A percentile compares a stretch with the other conserved stretches of the same genome.
Evolutionary conservation across 2,113 vertebrate genomes (phyloP).

Genomic region (Amblyopsis rosae): DNA sequence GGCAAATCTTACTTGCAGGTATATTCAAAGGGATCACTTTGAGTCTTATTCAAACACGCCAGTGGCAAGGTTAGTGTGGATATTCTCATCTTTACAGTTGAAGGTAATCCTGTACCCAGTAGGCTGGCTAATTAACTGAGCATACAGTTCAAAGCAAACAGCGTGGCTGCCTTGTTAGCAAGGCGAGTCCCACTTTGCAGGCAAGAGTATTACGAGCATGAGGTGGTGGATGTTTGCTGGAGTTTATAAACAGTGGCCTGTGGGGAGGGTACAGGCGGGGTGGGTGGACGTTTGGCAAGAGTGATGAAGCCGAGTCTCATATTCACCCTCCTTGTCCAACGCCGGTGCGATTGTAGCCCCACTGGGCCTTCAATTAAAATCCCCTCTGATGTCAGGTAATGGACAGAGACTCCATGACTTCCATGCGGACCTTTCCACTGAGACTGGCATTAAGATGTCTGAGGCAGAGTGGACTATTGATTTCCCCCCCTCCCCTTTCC

Average conservation of each 20-base stretch:
- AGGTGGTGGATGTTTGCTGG: conserved; percentile 36
- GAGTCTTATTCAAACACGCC: conserved; percentile 45
- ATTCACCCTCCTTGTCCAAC: conserved; percentile 27
- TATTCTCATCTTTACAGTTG: conserved; percentile 54
- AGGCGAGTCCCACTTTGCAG: conserved; percentile 32
- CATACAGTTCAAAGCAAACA: conserved; percentile 56
- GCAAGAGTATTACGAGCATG: conserved; percentile 21
- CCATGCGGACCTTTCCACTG: conserved; percentile 59
- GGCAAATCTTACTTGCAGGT: conserved; percentile 24
- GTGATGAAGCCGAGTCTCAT: conserved; percentile 5
- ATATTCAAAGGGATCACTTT: conserved; percentile 48
- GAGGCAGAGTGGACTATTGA: conserved; percentile 73
- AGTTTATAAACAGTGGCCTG: conserved; percentile 52
- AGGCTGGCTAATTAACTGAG: conserved; percentile 67
- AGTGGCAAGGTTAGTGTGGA: conserved; percentile 46
- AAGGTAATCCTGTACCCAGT: conserved; percentile 59
- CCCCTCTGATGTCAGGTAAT: conserved; percentile 68
- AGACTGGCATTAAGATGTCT: conserved; percentile 75
- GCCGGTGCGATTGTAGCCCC: conserved; percentile 29
- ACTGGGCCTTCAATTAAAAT: conserved; percentile 71
- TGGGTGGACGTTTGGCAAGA: neutral
- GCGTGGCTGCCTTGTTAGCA: conserved; percentile 55
- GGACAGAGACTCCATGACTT: conserved; percentile 72
- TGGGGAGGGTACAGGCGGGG: conserved; percentile 10
- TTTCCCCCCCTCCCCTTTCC: conserved; percentile 45